A percentile compares a stretch with the other conserved stretches of the same genome.
phyloP scores from a whole-genome alignment of 2,113 vertebrate genomes.

The Gorilla gorilla region DNA sequence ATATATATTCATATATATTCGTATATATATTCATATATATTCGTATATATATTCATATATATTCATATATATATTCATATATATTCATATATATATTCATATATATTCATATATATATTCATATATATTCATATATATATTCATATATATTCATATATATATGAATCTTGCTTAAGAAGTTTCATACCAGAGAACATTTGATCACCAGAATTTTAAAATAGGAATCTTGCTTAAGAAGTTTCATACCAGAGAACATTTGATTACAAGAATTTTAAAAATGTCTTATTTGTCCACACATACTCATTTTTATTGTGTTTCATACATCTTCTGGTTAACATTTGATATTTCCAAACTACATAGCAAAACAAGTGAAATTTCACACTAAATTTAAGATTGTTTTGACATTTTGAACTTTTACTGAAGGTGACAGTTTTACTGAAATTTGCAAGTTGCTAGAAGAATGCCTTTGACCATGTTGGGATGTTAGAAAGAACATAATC shows the following conservation, averaged over 20 bases:
- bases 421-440: conserved; percentile 12
- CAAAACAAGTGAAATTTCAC: conserved; percentile 14
- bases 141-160: neutral
- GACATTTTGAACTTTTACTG: conserved; percentile 28
- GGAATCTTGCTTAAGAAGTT: neutral
- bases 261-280: neutral
- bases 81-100: neutral
- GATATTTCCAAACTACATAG: neutral
- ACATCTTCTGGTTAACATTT: conserved; percentile 33
- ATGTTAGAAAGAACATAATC: neutral
- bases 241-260: too few species aligned
- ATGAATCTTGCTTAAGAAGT: neutral
- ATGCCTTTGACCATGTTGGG: conserved; percentile 9
- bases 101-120: neutral
- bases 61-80: neutral
- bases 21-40: neutral
- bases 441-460: neutral
- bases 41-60: neutral
- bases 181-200: neutral
- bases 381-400: conserved; percentile 18
- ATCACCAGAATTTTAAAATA: too few species aligned
- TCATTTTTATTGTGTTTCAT: conserved; percentile 10
- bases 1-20: neutral
- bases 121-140: neutral
- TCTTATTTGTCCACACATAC: neutral